Evolutionary conservation across 2,797 vertebrate species (phyloP).

Genomic region (Acanthornis magna): DNA sequence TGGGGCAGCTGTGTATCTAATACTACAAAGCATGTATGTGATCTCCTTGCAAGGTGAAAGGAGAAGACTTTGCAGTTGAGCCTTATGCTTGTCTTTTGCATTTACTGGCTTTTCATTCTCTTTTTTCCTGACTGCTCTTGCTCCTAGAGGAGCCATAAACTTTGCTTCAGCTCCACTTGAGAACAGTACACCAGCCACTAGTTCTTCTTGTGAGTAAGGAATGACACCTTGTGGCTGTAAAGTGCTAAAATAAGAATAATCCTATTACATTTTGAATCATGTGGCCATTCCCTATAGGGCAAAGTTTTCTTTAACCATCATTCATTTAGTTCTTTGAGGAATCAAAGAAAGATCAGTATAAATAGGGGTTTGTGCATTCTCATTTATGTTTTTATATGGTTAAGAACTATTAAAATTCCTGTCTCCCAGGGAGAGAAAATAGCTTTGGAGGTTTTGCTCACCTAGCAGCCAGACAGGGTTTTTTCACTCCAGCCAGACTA

Average conservation of each 20-base stretch:
- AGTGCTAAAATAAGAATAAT: neutral
- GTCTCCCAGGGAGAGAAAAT: neutral
- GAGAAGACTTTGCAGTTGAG: neutral
- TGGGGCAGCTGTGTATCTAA: neutral
- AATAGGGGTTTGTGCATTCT: neutral
- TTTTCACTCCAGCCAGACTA: neutral
- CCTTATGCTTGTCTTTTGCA: neutral
- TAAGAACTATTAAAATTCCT: neutral
- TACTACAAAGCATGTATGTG: neutral
- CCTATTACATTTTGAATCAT: neutral
- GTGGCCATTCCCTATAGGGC: neutral
- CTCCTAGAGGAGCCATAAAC: neutral
- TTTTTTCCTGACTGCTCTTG: neutral
- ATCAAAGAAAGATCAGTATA: neutral
- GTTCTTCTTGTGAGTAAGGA: conserved; percentile 12
- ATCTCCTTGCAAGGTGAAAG: neutral
- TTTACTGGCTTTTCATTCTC: neutral
- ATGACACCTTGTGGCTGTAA: conserved; percentile 63
- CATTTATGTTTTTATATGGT: neutral
- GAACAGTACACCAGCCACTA: neutral
- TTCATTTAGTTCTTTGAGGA: neutral
- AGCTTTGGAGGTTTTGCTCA: neutral
- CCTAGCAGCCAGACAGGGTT: neutral
- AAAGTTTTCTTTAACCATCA: neutral
- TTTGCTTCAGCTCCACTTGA: neutral